phyloP scores from a whole-genome alignment of 2,113 vertebrate genomes.

The Propithecus coquereli region DNA sequence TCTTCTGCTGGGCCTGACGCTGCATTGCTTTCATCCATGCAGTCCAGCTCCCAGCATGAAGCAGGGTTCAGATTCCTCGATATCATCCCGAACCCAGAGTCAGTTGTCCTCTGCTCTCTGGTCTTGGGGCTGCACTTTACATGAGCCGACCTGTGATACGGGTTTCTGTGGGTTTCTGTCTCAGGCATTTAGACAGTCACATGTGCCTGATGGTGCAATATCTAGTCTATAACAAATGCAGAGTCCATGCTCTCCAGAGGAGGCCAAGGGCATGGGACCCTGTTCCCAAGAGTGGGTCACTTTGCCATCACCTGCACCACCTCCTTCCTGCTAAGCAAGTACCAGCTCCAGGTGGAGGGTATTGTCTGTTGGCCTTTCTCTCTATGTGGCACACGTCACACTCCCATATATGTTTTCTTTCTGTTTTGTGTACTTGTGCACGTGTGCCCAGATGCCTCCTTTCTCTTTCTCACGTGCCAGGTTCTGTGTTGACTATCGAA shows the following conservation, averaged over 20 bases:
- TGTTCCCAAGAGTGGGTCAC: neutral
- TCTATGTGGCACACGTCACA: neutral
- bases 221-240: neutral
- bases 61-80: neutral
- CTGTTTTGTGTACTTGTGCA: neutral
- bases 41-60: neutral
- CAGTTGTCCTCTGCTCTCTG: neutral
- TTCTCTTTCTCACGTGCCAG: neutral
- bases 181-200: neutral
- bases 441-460: too few species aligned
- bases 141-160: accelerated
- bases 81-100: neutral
- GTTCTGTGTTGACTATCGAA: neutral
- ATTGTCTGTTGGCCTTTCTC: neutral
- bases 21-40: neutral
- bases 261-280: neutral
- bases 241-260: neutral
- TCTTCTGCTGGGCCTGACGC: neutral
- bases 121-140: neutral
- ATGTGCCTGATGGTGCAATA: accelerated
- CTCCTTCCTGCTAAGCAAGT: neutral
- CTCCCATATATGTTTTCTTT: neutral
- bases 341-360: neutral
- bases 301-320: neutral
- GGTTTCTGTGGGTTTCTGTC: neutral